A percentile compares a stretch with the other conserved stretches of the same genome.
Evolutionary conservation across 2,888 invertebrate species (phyloP).

Genomic region (Spisula subtruncata): DNA sequence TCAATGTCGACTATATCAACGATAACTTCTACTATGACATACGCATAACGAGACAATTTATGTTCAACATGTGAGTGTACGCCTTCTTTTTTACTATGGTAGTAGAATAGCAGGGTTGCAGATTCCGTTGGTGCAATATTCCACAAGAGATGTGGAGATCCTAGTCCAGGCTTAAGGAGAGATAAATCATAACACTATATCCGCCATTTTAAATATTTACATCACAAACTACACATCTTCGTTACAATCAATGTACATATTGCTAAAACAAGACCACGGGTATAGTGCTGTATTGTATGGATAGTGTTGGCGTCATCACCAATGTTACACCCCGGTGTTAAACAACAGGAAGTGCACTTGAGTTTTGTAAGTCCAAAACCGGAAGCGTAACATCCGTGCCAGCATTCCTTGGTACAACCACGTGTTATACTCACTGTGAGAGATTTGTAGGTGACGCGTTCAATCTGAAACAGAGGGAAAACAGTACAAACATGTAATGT

Average conservation of each 20-base stretch:
- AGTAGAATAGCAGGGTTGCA: too few relatives aligned
- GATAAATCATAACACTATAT: too few relatives aligned
- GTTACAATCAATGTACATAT: neutral
- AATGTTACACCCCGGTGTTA: constrained; percentile 74
- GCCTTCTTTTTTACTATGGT: too few relatives aligned
- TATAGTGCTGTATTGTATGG: neutral
- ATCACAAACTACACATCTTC: neutral
- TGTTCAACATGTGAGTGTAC: too few relatives aligned
- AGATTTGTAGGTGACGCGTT: constrained; percentile 73
- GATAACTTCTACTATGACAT: too few relatives aligned
- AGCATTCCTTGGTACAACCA: constrained; percentile 76
- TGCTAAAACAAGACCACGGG: neutral
- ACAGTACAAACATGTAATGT: too few relatives aligned
- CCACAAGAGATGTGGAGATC: too few relatives aligned
- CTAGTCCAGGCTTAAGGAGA: too few relatives aligned
- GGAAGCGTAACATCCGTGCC: constrained; percentile 76
- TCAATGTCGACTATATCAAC: too few relatives aligned
- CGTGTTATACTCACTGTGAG: constrained; percentile 77
- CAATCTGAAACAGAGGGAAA: constrained; percentile 73
- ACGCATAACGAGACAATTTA: too few relatives aligned
- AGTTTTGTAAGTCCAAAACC: constrained; percentile 78
- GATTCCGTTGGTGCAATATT: too few relatives aligned
- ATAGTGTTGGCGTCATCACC: constrained; percentile 56
- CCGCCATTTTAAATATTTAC: too few relatives aligned
- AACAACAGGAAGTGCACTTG: constrained; percentile 78